A percentile compares a stretch with the other conserved stretches of the same genome.
Conservation (phyloP, 2,113 vertebrate species). For the Xerus inauris region DNA sequence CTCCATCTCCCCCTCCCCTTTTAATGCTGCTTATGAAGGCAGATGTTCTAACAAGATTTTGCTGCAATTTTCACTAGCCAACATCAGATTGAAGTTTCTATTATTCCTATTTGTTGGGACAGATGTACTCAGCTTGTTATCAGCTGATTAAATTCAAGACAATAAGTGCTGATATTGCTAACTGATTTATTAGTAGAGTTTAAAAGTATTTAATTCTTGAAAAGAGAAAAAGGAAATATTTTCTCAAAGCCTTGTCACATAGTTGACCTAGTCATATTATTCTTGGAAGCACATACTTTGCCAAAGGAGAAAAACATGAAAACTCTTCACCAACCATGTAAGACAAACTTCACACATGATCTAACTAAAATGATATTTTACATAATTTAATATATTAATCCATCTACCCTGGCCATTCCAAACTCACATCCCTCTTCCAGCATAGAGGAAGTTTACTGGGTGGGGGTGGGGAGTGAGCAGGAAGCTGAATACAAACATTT, state of each 20-base stretch:
- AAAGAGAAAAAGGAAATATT: not conserved
- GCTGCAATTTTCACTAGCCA: slow-evolving; percentile 65
- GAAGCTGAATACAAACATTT: not conserved
- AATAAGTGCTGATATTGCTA: slow-evolving; percentile 77
- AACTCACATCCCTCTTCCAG: not conserved
- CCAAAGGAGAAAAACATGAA: not conserved
- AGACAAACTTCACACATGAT: not conserved
- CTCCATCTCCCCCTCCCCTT: not conserved
- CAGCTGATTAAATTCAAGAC: slow-evolving; percentile 80
- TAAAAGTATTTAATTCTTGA: slow-evolving; percentile 5
- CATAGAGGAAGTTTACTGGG: not conserved
- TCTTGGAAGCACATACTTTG: slow-evolving; percentile 34
- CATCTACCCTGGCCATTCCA: not conserved
- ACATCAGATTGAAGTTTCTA: slow-evolving; percentile 79
- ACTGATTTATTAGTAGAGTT: slow-evolving; percentile 58
- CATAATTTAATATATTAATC: not conserved
- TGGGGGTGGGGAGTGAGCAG: not conserved
- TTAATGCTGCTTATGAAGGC: slow-evolving; percentile 63
- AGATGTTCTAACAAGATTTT: slow-evolving; percentile 72
- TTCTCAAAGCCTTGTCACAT: slow-evolving; percentile 6
- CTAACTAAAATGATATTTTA: slow-evolving; percentile 7
- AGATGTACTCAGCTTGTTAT: slow-evolving; percentile 77
- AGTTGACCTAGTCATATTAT: not conserved
- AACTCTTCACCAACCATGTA: not conserved
- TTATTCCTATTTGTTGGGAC: slow-evolving; percentile 33